Evolutionary conservation across 2,888 invertebrate species (phyloP), one percentile per base, ranked within the genome.

Genomic region (Labia minor): DNA sequence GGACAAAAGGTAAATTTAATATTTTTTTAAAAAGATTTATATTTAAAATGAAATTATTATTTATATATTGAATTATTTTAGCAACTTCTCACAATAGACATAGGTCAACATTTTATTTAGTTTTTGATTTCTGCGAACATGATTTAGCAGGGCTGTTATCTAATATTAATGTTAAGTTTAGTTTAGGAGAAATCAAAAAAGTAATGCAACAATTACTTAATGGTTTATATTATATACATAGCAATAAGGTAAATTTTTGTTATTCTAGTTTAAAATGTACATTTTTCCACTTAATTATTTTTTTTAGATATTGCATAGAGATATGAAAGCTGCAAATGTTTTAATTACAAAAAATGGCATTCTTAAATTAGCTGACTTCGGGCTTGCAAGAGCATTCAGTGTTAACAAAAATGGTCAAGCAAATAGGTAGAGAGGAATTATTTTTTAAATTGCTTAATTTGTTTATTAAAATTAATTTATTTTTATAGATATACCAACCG

Each of bases 261-360:
- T 21, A 8, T 63, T 49, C 33, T 64, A 21, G 49, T 63, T 3
- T 37, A 33, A 33, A 33, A 11, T 8, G 6, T 33, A 33, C 62
- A 64, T 19, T 19, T 63, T 11, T 64, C 64, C 10, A 61, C 14
- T 19, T 64, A 61, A 66, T 65, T 37, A 49, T 62, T 69, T 67
- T 67, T 71, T 70, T 21, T 70, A 85, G 84, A 93, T 94, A 70
- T 77, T 95, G 0, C 95, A 95, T 75, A 83, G 96, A 72, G 99
- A 99, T 74, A 97, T 99, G 97, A 99, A 99, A 79, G 95, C 99
- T 8, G 98, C 98, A 0, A 99, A 99, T 80, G 95, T 99, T 26
- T 81, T 99, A 14, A 94, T 99, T 68, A 97, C 97, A 0, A 95
- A 95, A 76, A 90, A 89, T 76, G 99, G 96, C 0, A 86, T 92